phyloP scores from a whole-genome alignment of 2,888 invertebrate species.

The Philereme vetulata region DNA sequence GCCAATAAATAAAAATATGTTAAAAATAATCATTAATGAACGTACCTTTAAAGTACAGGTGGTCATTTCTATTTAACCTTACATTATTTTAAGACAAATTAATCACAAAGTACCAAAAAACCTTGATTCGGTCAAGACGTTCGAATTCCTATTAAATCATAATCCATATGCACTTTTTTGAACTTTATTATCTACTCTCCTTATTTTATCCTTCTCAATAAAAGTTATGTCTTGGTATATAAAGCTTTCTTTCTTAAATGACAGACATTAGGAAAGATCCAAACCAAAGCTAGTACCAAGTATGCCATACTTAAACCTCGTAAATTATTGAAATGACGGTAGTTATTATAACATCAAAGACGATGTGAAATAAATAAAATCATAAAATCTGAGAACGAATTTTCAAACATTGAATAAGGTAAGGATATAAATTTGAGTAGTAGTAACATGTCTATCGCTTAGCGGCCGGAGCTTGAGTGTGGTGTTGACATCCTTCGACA shows the following conservation, averaged over 20 bases:
- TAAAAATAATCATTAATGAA: constrained; percentile 21
- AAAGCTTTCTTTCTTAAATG: too few species aligned
- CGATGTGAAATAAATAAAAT: neutral
- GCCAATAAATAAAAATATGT: constrained; percentile 59
- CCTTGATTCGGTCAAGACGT: neutral
- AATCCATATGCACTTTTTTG: neutral
- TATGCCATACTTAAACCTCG: neutral
- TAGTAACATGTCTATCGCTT: constrained; percentile 58
- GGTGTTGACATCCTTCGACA: constrained; percentile 90
- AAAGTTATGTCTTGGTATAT: too few species aligned
- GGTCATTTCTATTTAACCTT: constrained; percentile 37
- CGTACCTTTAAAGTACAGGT: constrained; percentile 47
- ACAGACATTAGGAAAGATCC: too few species aligned
- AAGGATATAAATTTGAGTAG: constrained; percentile 11
- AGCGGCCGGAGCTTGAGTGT: constrained; percentile 79
- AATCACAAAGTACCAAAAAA: constrained; percentile 2
- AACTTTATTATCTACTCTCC: neutral
- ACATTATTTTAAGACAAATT: neutral
- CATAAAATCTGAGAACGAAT: neutral
- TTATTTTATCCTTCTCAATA: too few species aligned
- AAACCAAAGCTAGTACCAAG: neutral
- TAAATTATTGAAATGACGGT: neutral
- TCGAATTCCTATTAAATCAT: neutral
- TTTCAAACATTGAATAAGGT: constrained; percentile 1
- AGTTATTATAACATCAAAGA: neutral